Conservation (phyloP, 2,113 vertebrate species). For the Microtus pennsylvanicus region DNA sequence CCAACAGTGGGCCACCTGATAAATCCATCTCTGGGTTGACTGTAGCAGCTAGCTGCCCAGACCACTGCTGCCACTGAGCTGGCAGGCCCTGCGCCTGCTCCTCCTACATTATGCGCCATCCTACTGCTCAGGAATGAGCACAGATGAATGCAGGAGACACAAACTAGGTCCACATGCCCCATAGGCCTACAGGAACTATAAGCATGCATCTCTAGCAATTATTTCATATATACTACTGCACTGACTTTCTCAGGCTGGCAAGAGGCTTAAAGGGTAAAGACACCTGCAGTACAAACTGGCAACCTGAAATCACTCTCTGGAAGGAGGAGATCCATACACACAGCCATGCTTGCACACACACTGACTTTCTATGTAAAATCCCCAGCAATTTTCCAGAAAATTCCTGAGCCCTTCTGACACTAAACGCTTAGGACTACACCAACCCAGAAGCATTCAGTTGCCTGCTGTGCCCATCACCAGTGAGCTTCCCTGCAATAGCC, state of each 20-base stretch:
- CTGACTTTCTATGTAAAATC: background rate
- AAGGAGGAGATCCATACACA: background rate
- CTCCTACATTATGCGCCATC: background rate
- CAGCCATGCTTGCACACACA: background rate
- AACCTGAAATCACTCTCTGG: background rate
- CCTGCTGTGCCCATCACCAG: background rate
- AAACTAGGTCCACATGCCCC: background rate
- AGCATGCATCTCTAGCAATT: background rate
- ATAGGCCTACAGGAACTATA: background rate
- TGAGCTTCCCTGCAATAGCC: background rate
- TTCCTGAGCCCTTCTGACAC: background rate
- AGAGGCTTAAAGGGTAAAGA: background rate
- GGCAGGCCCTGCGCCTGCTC: background rate
- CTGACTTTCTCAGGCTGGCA: background rate
- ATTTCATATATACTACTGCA: background rate
- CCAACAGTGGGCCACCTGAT: background rate
- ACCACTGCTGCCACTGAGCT: background rate
- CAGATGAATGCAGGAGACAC: background rate
- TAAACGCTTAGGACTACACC: background rate
- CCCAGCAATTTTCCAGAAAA: conserved; percentile 67
- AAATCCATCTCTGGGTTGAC: background rate
- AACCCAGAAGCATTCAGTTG: too few species aligned
- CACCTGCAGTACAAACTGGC: background rate
- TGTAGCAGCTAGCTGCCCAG: background rate
- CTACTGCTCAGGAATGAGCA: background rate